Percentiles rank a stretch among this genome's conserved stretches.
These are phyloP conservation scores for Zootoca vivipara DNA, from an alignment of 2,113 vertebrate genomes.

Conservation along the genomic window DNA sequence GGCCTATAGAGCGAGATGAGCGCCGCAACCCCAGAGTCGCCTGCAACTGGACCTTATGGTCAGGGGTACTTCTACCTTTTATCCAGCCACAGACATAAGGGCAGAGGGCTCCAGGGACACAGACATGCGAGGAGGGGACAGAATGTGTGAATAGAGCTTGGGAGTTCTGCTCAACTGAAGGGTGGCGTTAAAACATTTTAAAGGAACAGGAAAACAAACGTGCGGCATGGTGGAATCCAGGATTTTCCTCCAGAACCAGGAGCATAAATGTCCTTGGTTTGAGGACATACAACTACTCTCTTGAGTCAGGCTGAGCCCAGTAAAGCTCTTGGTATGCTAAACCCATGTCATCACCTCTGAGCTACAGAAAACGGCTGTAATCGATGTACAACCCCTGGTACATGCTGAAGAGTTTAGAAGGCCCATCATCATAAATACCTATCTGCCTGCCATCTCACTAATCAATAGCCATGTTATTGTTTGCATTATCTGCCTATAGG, in stretches of 20 bases:
- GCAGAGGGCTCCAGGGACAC: too few species aligned
- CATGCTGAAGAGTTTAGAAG: conserved; percentile 51
- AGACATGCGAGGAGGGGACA: not conserved
- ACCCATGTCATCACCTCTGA: conserved; percentile 21
- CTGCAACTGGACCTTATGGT: too few species aligned
- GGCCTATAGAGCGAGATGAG: too few species aligned
- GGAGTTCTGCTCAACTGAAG: not conserved
- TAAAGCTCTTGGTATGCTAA: conserved; percentile 13
- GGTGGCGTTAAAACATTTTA: not conserved
- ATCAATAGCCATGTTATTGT: conserved; percentile 74
- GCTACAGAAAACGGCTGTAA: conserved; percentile 49
- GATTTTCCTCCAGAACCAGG: not conserved
- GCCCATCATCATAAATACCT: conserved; percentile 66
- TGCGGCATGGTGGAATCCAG: not conserved
- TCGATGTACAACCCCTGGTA: conserved; percentile 49
- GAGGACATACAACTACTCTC: not conserved
- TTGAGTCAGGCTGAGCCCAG: too few species aligned
- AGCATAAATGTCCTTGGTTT: not conserved
- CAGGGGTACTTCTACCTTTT: too few species aligned
- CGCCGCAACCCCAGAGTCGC: too few species aligned
- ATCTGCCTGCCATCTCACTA: conserved; percentile 69
- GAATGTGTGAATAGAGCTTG: not conserved
- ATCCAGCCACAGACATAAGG: too few species aligned
- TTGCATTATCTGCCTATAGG: conserved; percentile 70
- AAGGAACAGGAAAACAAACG: not conserved